Conservation (phyloP, 2,797 vertebrate genomes). For the Poecilia picta region DNA sequence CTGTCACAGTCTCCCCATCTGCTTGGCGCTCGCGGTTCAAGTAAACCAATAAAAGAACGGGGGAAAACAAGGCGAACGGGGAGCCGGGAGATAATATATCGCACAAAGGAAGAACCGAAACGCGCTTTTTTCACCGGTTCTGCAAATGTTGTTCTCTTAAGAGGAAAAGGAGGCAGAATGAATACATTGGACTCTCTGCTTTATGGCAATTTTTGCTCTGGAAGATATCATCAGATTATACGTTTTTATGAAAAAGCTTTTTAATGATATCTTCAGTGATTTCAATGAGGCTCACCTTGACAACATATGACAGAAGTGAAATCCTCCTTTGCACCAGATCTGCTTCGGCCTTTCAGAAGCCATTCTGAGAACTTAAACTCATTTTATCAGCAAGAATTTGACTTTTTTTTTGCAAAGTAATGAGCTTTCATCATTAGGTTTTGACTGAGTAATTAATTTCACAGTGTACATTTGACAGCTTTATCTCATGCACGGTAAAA, state of each 20-base stretch:
- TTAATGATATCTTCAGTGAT: not conserved
- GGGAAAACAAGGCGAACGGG: conserved; percentile 1
- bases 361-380: conserved; percentile 35
- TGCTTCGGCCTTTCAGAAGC: conserved; percentile 5
- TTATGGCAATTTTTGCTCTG: conserved; percentile 2
- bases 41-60: conserved; percentile 55
- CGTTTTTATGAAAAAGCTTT: not conserved
- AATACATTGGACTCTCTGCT: not conserved
- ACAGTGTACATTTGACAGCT: conserved; percentile 67
- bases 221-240: not conserved
- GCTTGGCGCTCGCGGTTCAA: conserved; percentile 70
- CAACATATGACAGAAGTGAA: not conserved
- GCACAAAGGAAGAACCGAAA: not conserved
- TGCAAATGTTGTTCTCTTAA: no score
- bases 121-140: not conserved
- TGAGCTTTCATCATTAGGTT: conserved; percentile 68
- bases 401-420: conserved; percentile 59
- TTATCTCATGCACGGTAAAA: conserved; percentile 71
- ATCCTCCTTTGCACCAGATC: not conserved
- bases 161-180: not conserved
- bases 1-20: conserved; percentile 79
- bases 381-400: conserved; percentile 59
- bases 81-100: not conserved
- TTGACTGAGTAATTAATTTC: conserved; percentile 73
- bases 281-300: not conserved